Evolutionary conservation across 2,888 invertebrate species (phyloP), one percentile per base, ranked within the genome.

Genomic region (Teinopalpus imperialis): DNA sequence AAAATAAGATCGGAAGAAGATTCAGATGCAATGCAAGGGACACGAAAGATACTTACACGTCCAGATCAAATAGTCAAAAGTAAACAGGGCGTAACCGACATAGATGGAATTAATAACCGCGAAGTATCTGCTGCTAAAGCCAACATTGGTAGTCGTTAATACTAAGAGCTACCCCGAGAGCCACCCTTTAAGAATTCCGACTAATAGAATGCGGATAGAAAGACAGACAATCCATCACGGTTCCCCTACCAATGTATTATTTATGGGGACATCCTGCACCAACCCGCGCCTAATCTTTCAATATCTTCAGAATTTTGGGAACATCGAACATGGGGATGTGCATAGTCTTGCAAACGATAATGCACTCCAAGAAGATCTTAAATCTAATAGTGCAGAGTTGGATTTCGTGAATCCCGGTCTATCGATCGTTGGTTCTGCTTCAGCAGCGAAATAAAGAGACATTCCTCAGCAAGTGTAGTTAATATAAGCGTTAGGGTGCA

Each of bases 241-340:
- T 56, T 53, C 77, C 85, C 83, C 77, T 74, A 70, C 72, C 83
- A 68, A 86, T 87, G 86, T 86, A 86, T 87, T 87, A 87, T 87
- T 87, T 87, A 87, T 86, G 71, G 86, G 80, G 79, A 80, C 83
- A 81, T 77, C 70, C 74, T 71, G 70, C 58, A 69, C 65, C 71
- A 66, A 78, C 81, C 81, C 76, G 74, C 74, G 76, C 85, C 83
- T 88, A 87, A 88, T 87, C 87, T 86, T 87, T 86, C 87, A 86
- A 87, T 88, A 87, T 88, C 87, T 85, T 79, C 74, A 85, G 78
- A 82, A 82, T 81, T 85, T 80, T 66, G 76, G 82, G 63, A 70
- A 81, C 77, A 71, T 66, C 61, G 64, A 51, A 59, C 65, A 66
- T 63, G 62, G 77, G 77, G 79, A 72, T 51, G 60, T 58, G 59